Conservation (phyloP, 2,888 invertebrate genomes). For the Agonopterix heracliana region DNA sequence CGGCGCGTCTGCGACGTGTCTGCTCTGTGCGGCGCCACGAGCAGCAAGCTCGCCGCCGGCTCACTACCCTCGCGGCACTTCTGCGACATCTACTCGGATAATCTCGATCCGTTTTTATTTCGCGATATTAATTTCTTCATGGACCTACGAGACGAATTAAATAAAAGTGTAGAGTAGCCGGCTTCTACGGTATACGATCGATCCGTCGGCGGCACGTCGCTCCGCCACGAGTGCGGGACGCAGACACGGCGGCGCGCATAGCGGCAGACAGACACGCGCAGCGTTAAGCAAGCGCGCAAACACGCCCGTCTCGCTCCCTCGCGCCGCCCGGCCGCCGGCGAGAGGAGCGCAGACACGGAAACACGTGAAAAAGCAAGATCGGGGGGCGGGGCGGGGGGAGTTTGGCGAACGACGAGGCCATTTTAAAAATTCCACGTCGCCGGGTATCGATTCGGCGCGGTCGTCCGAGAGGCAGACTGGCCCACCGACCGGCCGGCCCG, state of each 20-base stretch:
- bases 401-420: constrained; percentile 14
- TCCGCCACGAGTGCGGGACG: constrained; percentile 34
- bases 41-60: constrained; percentile 10
- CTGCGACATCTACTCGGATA: no score
- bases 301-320: constrained; percentile 3
- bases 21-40: neutral
- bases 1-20: constrained; percentile 1
- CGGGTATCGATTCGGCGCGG: constrained; percentile 40
- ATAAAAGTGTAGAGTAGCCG: neutral
- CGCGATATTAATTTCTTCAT: neutral
- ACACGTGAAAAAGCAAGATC: constrained; percentile 62
- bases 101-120: no score
- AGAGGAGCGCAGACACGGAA: constrained; percentile 31
- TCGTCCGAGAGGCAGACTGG: neutral
- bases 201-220: constrained; percentile 31
- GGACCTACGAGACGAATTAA: neutral
- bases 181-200: neutral
- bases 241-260: constrained; percentile 56
- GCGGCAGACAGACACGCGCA: constrained; percentile 66
- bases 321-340: constrained; percentile 6
- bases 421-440: constrained; percentile 41
- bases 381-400: constrained; percentile 32
- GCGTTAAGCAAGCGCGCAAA: constrained; percentile 47
- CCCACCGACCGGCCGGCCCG: constrained; percentile 6
- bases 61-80: neutral